A percentile compares a stretch with the other conserved stretches of the same genome.
Conservation (phyloP, 2,797 vertebrate species). For the Jordanella pulchra region DNA sequence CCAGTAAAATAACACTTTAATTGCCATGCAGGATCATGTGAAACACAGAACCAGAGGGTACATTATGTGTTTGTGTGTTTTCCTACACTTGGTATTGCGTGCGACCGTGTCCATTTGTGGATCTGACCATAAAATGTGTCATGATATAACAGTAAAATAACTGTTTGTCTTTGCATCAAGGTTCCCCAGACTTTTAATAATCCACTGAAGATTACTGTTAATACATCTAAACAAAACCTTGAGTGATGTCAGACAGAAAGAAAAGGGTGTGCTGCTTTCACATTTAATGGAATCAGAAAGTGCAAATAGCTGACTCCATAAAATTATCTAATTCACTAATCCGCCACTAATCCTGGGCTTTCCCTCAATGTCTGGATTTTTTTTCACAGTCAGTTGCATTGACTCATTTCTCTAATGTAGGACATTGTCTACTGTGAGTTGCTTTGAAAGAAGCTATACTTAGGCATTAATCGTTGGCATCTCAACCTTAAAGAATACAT, state of each 20-base stretch:
- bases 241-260: neutral
- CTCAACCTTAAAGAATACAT: neutral
- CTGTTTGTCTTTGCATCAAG: neutral
- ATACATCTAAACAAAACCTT: neutral
- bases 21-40: neutral
- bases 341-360: neutral
- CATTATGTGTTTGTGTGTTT: constrained; percentile 15
- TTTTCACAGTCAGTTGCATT: neutral
- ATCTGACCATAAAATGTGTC: constrained; percentile 18
- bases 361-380: neutral
- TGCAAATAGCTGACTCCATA: neutral
- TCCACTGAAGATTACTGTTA: neutral
- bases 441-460: neutral
- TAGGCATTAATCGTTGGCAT: neutral
- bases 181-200: neutral
- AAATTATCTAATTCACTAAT: neutral
- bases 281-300: neutral
- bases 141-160: neutral
- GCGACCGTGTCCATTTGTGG: neutral
- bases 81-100: neutral
- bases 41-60: constrained; percentile 3
- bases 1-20: constrained; percentile 2
- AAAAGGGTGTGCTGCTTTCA: neutral
- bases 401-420: constrained; percentile 4
- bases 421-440: neutral